Base-by-base conservation (phyloP, 2,113 vertebrate genomes). In the Alectura lathami region DNA sequence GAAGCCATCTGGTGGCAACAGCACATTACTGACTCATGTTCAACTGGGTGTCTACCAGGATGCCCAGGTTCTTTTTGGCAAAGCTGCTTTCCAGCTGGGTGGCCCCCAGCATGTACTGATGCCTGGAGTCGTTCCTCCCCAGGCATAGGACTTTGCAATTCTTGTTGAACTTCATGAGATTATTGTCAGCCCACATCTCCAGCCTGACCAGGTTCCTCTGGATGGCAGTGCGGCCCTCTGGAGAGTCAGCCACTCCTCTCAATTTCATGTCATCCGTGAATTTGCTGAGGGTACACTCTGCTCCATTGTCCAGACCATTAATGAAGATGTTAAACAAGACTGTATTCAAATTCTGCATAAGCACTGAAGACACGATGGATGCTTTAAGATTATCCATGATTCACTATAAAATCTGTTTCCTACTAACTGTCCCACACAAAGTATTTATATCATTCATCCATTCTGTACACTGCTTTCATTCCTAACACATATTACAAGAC, bases 401-500 rank as follows among this genome's bases (percentile, higher is more conserved):
- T 8, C 27, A 54, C 8, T 38, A 66, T 2, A 70, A 93, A 89
- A 38, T 48, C 26, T 50, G 4, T 88, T 94, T 88, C 26, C 54
- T 51, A 27, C 22, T 77, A 82, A n/a, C 29, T 67, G 45, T n/a
- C 73, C 15, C 23, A 51, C 67, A 43, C 16, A 29, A 63, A 11
- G n/a, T 22, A 48, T 1, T 80, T 60, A 91, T 95, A 36, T 67
- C 40, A 63, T 82, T 94, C 34, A 88, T 74, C 32, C 38, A n/a
- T 91, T 66, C 63, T 51, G 16, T 12, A 11, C 23, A 78, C 34
- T 72, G 34, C 82, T 94, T 96, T 95, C 38, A 94, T 93, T 85
- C 78, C 53, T 83, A 80, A 27, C 48, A 89, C 69, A 88, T n/a
- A 38, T 77, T 70, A 51, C 21, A 86, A 77, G 85, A 93, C 48